Evolutionary conservation across 1,140 invertebrate species (phyloP), one percentile per base, ranked within the genome.

Genomic region (Agraylea sexmaculata): DNA sequence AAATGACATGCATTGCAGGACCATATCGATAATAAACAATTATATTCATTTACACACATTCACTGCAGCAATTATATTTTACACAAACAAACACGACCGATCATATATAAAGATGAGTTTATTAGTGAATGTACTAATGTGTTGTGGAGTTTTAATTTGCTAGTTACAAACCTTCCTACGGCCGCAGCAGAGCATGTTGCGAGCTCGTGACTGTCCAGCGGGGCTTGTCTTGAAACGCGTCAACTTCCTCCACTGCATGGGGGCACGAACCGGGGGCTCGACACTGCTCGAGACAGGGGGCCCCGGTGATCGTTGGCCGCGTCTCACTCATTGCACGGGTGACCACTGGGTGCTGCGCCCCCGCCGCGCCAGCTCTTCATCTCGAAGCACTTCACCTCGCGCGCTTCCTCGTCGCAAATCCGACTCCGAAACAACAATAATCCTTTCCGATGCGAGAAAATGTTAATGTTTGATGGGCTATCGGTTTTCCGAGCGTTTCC

Each of bases 131-230:
- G 8, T 21, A 1, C 21, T 11, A 5, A 10, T 10, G 18, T 2
- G 12, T 37, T n/a, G 36, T 6, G 6, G 6, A 13, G 15, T 23
- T 18, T 32, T 25, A 60, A 71, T 72, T 51, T n/a, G n/a, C n/a
- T n/a, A n/a, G n/a, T n/a, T n/a, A n/a, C n/a, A n/a, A n/a, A 83
- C 80, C 79, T 83, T 83, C 73, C 80, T 80, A 68, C 80, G 77
- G 71, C 80, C 80, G 76, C 80, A 83, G 75, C 80, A 84, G 71
- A 83, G 79, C 80, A 84, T 84, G 73, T 71, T 77, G 74, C 75
- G 74, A 71, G 75, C 74, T 70, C 76, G 76, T 70, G 76, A 78
- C 68, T 75, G 72, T 71, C 74, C 75, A 58, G 60, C 63, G 60
- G 70, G 69, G 62, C 66, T 62, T 73, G 75, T 74, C 71, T 77